Conservation (phyloP, 1,140 invertebrate genomes). For the Magallana ariakensis region DNA sequence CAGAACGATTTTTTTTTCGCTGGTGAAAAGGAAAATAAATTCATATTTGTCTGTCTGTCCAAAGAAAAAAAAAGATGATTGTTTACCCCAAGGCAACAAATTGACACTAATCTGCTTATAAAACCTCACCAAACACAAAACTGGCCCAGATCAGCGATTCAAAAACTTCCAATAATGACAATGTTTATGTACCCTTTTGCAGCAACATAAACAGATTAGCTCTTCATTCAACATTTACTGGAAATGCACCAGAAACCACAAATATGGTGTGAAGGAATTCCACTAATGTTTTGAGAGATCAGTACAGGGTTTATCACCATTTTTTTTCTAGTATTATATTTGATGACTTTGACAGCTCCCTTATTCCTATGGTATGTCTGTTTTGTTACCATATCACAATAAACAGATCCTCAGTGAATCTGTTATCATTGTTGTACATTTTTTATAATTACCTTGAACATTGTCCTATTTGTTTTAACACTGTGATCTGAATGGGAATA, state of each 20-base stretch:
- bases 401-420: too few species aligned
- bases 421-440: too few species aligned
- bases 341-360: too few species aligned
- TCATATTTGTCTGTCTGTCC: neutral
- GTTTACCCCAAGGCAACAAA: neutral
- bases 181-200: slow-evolving; percentile 10
- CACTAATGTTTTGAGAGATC: neutral
- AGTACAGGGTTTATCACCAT: neutral
- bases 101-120: slow-evolving; percentile 28
- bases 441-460: too few species aligned
- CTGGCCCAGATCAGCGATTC: neutral
- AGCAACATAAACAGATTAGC: neutral
- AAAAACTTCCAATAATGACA: neutral
- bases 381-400: too few species aligned
- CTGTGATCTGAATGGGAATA: too few species aligned
- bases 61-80: neutral
- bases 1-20: neutral
- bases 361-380: too few species aligned
- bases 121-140: neutral
- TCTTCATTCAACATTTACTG: neutral
- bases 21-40: neutral
- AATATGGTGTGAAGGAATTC: neutral
- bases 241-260: neutral
- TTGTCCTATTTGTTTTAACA: too few species aligned
- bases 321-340: too few species aligned